Evolutionary conservation across 2,113 vertebrate genomes (phyloP), one percentile per base, ranked within the genome.

Genomic region (Burhinus oedicnemus): DNA sequence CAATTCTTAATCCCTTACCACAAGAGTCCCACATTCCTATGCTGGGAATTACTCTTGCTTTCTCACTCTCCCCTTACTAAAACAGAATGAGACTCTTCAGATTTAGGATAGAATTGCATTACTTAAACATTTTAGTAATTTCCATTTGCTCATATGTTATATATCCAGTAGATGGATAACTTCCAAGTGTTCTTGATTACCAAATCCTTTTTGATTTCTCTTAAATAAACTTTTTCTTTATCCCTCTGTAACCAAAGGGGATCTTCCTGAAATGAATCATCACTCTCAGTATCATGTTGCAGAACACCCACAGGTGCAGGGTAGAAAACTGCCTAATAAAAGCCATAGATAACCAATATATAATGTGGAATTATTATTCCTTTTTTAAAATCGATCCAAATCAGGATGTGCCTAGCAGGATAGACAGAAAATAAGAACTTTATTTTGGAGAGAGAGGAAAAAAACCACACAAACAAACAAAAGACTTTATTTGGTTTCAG

Each of bases 111-210:
- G 91, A 89, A 66, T 85, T 95, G 60, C 88, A 90, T 91, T 97
- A 84, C 90, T 97, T 95, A 86, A 97, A 90, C 61, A 81, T 89
- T 93, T 83, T 32, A 84, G 57, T 89, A 83, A 87, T 89, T 97
- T 97, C 76, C 87, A 89, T 40, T 97, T 93, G 76, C 72, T 97
- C 77, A 80, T 93, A 78, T 91, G 70, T 91, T 95, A 95, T 84
- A 77, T 91, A 96, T 87, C 72, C 51, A 79, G 87, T 32, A 70
- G 65, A 96, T 78, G 80, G 92, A 93, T 88, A 77, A 86, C 68
- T 95, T 97, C 95, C 96, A 95, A 97, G 40, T 93, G 91, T 84
- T 97, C 95, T 95, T 97, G 84, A 98, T 97, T 96, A 96, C 81
- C 64, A 76, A 90, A 85, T 79, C 81, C 62, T 94, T 97, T 97